phyloP scores from a whole-genome alignment of 2,113 vertebrate species.

The Nasalis larvatus region DNA sequence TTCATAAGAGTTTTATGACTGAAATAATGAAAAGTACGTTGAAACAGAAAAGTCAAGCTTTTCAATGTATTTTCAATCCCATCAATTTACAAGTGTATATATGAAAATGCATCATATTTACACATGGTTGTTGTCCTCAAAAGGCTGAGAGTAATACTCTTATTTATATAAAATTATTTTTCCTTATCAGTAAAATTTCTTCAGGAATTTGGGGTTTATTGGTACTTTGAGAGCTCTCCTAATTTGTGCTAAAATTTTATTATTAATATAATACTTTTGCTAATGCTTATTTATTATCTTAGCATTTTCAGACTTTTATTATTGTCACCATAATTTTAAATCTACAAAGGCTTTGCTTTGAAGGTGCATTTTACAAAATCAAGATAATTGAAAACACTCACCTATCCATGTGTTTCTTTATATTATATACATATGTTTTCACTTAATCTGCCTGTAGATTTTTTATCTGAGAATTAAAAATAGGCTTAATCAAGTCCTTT shows the following conservation, averaged over 20 bases:
- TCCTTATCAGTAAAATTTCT: background rate
- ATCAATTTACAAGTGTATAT: background rate
- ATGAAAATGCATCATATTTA: background rate
- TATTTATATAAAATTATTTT: background rate
- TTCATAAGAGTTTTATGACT: background rate
- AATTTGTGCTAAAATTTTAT: background rate
- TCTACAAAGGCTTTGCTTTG: background rate
- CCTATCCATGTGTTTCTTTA: background rate
- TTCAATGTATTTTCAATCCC: background rate
- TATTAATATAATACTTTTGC: background rate
- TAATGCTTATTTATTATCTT: background rate
- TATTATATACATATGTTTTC: background rate
- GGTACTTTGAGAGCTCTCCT: background rate
- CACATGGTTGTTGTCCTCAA: background rate
- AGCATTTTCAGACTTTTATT: background rate
- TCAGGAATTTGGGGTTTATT: background rate
- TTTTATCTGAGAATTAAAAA: background rate
- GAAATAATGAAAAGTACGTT: background rate
- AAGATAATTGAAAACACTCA: background rate
- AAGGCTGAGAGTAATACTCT: background rate
- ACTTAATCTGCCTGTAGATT: background rate
- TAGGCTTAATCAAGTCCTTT: background rate
- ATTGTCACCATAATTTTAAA: background rate
- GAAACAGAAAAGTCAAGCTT: background rate
- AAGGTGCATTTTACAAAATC: background rate